Conservation (phyloP, 1,140 invertebrate genomes). For the Sipha flava region DNA sequence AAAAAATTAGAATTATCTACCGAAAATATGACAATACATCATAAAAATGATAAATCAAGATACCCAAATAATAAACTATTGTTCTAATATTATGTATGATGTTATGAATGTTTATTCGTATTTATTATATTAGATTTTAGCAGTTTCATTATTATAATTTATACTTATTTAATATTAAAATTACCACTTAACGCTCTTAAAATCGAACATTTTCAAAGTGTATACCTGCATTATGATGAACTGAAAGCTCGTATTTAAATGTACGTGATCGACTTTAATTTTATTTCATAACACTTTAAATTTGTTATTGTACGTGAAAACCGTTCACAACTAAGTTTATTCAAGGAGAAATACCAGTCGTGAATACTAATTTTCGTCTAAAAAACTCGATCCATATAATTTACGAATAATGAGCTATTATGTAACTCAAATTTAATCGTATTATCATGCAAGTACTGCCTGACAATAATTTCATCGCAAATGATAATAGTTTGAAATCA, state of each 20-base stretch:
- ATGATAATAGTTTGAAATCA: neutral
- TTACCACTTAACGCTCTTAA: neutral
- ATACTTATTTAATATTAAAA: no score
- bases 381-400: neutral
- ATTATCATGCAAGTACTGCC: neutral
- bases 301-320: neutral
- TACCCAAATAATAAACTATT: no score
- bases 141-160: no score
- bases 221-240: neutral
- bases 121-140: no score
- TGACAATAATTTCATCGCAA: neutral
- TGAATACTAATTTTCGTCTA: neutral
- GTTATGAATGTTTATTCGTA: no score
- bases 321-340: neutral
- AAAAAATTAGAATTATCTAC: no score
- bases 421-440: neutral
- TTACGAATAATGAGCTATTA: neutral
- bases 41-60: no score
- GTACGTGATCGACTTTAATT: conserved; percentile 5
- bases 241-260: neutral
- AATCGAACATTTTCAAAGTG: neutral
- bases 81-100: no score
- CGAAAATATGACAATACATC: no score
- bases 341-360: neutral
- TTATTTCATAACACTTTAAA: neutral